These are phyloP conservation scores for Hippocampus barbouri DNA, from an alignment of 2,113 vertebrate species.

Conservation along the genomic window DNA sequence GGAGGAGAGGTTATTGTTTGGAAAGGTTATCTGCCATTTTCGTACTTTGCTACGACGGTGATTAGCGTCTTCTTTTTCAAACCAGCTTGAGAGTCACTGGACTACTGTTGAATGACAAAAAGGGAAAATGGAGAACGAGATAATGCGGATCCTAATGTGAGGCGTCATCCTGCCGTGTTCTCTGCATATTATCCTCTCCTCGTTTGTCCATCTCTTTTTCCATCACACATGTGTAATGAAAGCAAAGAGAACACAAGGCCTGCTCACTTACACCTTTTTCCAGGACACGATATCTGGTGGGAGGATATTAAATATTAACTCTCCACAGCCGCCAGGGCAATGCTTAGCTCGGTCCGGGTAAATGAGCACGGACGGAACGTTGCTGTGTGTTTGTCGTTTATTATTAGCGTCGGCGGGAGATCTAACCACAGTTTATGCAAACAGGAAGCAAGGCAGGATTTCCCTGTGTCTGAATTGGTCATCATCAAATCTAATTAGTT, in stretches of 20 bases:
- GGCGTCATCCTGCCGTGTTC: constrained; percentile 3
- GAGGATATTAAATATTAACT: constrained; percentile 65
- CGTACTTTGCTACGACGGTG: too few species aligned
- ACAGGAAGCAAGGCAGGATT: constrained; percentile 15
- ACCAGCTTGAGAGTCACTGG: too few species aligned
- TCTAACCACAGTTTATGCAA: constrained; percentile 26
- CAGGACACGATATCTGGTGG: constrained; percentile 43
- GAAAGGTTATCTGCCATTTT: too few species aligned
- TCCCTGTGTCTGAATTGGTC: constrained; percentile 24
- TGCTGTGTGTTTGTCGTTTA: constrained; percentile 10
- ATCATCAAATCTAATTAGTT: constrained; percentile 35
- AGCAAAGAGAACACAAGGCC: constrained; percentile 41
- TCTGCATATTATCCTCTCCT: constrained; percentile 3
- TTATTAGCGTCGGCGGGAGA: neutral
- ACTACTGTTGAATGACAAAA: neutral
- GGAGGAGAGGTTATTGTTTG: too few species aligned
- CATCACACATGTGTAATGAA: constrained; percentile 25
- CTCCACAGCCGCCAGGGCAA: constrained; percentile 15
- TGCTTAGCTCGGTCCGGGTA: neutral
- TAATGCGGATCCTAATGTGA: constrained; percentile 6
- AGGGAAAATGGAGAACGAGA: neutral
- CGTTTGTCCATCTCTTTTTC: constrained; percentile 21
- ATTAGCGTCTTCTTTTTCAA: too few species aligned
- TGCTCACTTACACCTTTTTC: constrained; percentile 36
- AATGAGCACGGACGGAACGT: neutral